Evolutionary conservation across 2,113 vertebrate genomes (phyloP), one percentile per base, ranked within the genome.

Genomic region (Halcyon malimbica): DNA sequence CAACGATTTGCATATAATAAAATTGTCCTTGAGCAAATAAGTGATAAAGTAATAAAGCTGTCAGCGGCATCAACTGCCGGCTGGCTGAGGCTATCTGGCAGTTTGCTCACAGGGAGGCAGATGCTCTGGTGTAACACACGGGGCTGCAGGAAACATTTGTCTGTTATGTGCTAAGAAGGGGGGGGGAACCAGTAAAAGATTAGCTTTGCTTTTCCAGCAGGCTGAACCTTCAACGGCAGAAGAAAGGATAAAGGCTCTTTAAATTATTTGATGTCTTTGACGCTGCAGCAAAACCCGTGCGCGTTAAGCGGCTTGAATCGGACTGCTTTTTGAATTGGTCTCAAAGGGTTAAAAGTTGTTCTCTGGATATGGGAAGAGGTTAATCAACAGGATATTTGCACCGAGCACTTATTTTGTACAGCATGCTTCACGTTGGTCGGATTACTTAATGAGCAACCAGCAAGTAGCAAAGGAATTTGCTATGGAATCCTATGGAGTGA

Each of bases 1-100:
- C 96, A 97, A 85, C 97, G 91, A 97, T 98, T 98, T 98, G 97
- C 96, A 97, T 98, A 97, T 96, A 98, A 97, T 98, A 98, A 98
- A 98, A 95, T 94, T 95, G 71, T 96, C 94, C 82, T 97, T 97
- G 91, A 97, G 96, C 84, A 97, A 97, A 97, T 96, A 98, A 96
- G 91, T 97, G 96, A 96, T 98, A 98, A 97, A 97, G 84, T 97
- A 97, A 97, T 98, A 98, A 98, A 98, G 64, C 97, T 98, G 96
- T 98, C 98, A 98, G 60, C 56, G 79, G 53, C 96, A 95, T 94
- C 96, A 97, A 97, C 15, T 75, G 89, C 94, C 94, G 68, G 33
- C 94, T 96, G 91, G 95, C 94, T 96, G 84, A 93, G 95, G 81
- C 96, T 97, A 50, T 97, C 96, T 97, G 93, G 95, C 96, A 97